phyloP scores from a whole-genome alignment of 2,113 vertebrate species.

The Pyrgilauda ruficollis region DNA sequence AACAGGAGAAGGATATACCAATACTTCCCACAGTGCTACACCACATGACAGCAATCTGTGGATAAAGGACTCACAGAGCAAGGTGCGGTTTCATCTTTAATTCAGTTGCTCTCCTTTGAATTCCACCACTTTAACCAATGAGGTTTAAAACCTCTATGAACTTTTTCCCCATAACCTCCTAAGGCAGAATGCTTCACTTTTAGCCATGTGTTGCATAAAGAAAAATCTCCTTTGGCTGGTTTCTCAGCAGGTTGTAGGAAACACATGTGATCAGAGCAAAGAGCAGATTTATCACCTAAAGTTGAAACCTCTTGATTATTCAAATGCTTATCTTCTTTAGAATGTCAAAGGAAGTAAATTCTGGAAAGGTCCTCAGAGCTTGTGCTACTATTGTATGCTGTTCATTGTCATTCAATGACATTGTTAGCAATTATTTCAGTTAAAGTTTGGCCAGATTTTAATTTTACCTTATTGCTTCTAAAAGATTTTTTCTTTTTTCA shows the following conservation, averaged over 20 bases:
- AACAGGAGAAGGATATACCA: background rate
- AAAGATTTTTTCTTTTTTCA: background rate
- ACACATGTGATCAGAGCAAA: background rate
- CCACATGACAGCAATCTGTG: background rate
- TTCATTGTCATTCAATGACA: background rate
- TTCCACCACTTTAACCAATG: background rate
- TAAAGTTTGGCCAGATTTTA: background rate
- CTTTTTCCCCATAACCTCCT: background rate
- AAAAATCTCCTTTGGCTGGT: background rate
- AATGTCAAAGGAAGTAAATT: background rate
- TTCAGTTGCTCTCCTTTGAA: background rate
- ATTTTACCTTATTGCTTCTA: background rate
- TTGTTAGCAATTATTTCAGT: background rate
- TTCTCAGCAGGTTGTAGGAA: background rate
- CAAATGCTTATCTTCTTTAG: background rate
- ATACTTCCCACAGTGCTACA: background rate
- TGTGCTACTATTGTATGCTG: background rate
- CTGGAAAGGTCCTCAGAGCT: background rate
- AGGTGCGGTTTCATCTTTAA: background rate
- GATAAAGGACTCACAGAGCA: background rate
- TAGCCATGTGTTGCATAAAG: background rate
- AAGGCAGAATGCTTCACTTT: background rate
- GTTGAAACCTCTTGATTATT: background rate
- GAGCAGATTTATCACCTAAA: background rate
- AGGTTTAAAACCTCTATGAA: background rate